These are phyloP conservation scores for Yasuhikotakia modesta DNA, from an alignment of 2,797 vertebrate genomes.

Conservation along the genomic window DNA sequence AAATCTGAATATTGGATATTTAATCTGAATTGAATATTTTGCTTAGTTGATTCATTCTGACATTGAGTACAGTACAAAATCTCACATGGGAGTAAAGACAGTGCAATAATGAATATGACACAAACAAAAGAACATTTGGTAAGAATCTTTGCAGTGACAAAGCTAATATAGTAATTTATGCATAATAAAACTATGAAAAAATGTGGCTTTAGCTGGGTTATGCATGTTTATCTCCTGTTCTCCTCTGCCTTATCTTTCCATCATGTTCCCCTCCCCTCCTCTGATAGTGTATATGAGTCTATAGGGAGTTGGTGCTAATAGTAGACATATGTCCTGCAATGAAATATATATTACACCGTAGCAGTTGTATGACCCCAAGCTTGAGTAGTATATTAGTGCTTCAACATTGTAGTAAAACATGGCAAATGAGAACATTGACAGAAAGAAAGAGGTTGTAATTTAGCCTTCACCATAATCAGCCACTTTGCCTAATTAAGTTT, in stretches of 20 bases:
- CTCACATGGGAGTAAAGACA: neutral
- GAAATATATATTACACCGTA: slow-evolving; percentile 87
- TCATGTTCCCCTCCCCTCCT: slow-evolving; percentile 56
- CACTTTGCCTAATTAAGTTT: slow-evolving; percentile 58
- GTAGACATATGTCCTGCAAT: slow-evolving; percentile 85
- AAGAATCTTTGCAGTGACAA: slow-evolving; percentile 10
- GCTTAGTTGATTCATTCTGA: neutral
- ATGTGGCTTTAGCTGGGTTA: slow-evolving; percentile 8
- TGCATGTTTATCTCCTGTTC: slow-evolving; percentile 16
- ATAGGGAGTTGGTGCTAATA: slow-evolving; percentile 81
- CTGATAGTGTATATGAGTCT: slow-evolving; percentile 80
- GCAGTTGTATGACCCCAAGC: slow-evolving; percentile 75
- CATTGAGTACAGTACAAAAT: slow-evolving; percentile 12
- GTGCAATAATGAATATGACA: neutral
- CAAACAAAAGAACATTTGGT: slow-evolving; percentile 11
- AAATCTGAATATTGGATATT: too few relatives aligned
- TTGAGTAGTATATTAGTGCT: slow-evolving; percentile 78
- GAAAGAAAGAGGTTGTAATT: slow-evolving; percentile 57
- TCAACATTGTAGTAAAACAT: slow-evolving; percentile 84
- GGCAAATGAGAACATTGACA: slow-evolving; percentile 68
- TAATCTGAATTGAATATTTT: neutral
- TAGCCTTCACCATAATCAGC: slow-evolving; percentile 52
- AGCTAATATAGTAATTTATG: slow-evolving; percentile 8
- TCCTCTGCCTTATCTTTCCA: slow-evolving; percentile 58
- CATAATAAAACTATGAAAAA: slow-evolving; percentile 14